Conservation (phyloP, 2,797 vertebrate genomes). For the Hypotaenidia okinawae region DNA sequence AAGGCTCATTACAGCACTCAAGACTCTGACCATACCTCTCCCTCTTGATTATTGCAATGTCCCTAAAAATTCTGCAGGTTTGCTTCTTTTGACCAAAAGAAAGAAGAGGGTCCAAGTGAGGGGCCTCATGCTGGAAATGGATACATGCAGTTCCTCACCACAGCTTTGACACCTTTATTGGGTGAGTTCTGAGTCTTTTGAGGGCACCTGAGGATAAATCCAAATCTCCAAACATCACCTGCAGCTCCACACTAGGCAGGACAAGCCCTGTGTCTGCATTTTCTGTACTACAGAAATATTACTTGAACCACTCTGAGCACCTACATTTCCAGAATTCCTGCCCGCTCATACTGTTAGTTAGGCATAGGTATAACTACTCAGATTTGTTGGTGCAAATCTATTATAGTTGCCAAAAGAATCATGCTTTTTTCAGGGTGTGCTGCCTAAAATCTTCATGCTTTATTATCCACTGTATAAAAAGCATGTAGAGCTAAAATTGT, state of each 20-base stretch:
- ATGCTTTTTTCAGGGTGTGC: not conserved
- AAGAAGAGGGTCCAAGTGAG: not conserved
- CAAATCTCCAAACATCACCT: not conserved
- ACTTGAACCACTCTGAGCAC: not conserved
- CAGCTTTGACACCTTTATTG: not conserved
- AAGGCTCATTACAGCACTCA: not conserved
- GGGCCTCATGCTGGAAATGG: not conserved
- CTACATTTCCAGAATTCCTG: not conserved
- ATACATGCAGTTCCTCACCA: not conserved
- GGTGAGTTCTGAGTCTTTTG: not conserved
- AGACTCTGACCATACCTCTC: not conserved
- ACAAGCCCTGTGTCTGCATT: not conserved
- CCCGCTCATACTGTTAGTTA: not conserved
- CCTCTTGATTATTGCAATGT: fast-evolving
- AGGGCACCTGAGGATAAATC: not conserved
- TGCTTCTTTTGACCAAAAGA: not conserved
- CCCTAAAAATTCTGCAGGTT: not conserved
- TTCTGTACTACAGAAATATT: not conserved
- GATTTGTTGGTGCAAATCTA: not conserved
- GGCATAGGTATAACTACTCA: not conserved
- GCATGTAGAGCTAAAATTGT: not conserved
- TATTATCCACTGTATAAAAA: not conserved
- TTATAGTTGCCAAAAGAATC: not conserved
- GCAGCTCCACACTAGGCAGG: not conserved
- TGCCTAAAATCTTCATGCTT: not conserved